These are phyloP conservation scores for Polypedilum pembai DNA, from an alignment of 1,140 invertebrate genomes.

Conservation along the genomic window DNA sequence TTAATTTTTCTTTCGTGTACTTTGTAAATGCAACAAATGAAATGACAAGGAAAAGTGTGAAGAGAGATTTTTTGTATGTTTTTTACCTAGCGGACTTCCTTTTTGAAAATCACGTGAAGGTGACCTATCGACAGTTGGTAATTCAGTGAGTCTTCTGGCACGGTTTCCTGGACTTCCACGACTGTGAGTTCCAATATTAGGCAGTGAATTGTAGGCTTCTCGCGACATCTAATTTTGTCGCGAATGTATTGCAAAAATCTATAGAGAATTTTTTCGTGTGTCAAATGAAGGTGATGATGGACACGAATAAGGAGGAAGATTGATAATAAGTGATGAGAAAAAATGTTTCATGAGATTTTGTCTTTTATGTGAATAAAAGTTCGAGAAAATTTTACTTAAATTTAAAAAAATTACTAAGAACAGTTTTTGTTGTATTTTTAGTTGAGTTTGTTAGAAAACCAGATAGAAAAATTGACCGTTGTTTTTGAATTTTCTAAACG, in stretches of 20 bases:
- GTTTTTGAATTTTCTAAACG: too few species aligned
- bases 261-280: neutral
- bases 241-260: neutral
- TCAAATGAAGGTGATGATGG: neutral
- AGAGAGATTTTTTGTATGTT: neutral
- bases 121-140: constrained; percentile 77
- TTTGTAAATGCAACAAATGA: too few species aligned
- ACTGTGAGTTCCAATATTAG: constrained; percentile 35
- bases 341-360: neutral
- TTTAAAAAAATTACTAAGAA: neutral
- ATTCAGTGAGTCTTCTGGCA: constrained; percentile 52
- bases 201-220: constrained; percentile 57
- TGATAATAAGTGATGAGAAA: neutral
- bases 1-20: too few species aligned
- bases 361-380: too few species aligned
- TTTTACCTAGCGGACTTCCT: constrained; percentile 51
- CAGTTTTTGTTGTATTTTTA: neutral
- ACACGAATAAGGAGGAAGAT: neutral
- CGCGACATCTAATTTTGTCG: constrained; percentile 52
- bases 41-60: too few species aligned
- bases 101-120: constrained; percentile 62
- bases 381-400: too few species aligned
- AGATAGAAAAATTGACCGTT: too few species aligned
- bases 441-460: neutral
- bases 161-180: constrained; percentile 42